These are phyloP conservation scores for Scrobipalpa costella DNA, from an alignment of 2,888 invertebrate genomes.

Conservation along the genomic window DNA sequence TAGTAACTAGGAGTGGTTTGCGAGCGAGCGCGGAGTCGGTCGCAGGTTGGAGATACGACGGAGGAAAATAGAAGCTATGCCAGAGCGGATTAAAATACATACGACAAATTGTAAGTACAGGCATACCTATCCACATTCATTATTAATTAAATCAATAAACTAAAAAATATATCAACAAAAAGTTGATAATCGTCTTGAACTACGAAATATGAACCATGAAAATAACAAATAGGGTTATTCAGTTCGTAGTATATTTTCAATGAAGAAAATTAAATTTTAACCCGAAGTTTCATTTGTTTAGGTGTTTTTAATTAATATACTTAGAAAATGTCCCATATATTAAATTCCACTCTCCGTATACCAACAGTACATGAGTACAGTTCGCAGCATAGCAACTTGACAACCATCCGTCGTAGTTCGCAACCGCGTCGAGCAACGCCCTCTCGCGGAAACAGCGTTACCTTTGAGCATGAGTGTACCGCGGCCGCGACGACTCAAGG, in stretches of 20 bases:
- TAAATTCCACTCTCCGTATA: background rate
- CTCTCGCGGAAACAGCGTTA: constrained; percentile 56
- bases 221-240: no score
- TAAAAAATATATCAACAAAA: no score
- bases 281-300: no score
- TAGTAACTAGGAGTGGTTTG: constrained; percentile 60
- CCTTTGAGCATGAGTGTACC: constrained; percentile 67
- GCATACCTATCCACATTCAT: background rate
- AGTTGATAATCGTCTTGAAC: no score
- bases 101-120: background rate
- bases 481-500: constrained; percentile 41
- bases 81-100: background rate
- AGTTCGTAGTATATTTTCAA: no score
- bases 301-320: no score
- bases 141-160: background rate
- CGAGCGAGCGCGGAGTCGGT: constrained; percentile 50
- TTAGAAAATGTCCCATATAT: background rate
- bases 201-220: no score
- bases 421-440: constrained; percentile 37
- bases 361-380: constrained; percentile 2
- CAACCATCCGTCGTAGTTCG: background rate
- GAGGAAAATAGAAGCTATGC: constrained; percentile 18
- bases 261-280: no score
- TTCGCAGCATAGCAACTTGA: background rate
- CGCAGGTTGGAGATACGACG: background rate